Percentiles rank a stretch among this genome's conserved stretches.
phyloP scores from a whole-genome alignment of 64 coral and sea anemone species.

The Montipora sp. region DNA sequence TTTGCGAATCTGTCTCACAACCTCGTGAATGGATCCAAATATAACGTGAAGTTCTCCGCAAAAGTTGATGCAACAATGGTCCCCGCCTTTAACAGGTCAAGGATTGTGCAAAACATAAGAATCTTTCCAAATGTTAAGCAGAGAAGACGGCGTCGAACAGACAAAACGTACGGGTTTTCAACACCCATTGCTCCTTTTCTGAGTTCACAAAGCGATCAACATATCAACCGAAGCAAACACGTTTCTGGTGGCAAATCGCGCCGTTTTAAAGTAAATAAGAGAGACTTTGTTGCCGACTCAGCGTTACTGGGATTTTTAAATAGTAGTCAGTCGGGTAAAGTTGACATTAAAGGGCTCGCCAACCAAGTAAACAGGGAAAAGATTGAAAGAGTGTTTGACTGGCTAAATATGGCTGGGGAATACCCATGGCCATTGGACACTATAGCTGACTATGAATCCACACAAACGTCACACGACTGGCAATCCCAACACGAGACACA shows the following conservation, averaged over 20 bases:
- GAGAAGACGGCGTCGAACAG: background rate
- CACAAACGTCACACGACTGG: conserved; percentile 63
- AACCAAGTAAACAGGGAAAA: conserved; percentile 32
- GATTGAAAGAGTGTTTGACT: conserved; percentile 78
- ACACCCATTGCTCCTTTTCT: background rate
- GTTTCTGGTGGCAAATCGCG: background rate
- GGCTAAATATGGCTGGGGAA: conserved; percentile 77
- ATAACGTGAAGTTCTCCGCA: too few species aligned
- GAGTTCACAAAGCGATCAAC: background rate
- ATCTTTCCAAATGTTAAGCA: background rate
- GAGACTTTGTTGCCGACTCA: background rate
- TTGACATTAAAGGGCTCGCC: background rate
- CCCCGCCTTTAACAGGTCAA: too few species aligned
- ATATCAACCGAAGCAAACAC: background rate
- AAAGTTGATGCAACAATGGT: too few species aligned
- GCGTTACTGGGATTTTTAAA: background rate
- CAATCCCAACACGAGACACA: conserved; percentile 5
- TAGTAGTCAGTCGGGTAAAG: background rate
- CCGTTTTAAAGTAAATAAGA: background rate
- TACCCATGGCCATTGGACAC: conserved; percentile 92
- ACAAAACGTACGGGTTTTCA: background rate
- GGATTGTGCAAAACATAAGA: too few species aligned
- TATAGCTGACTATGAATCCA: conserved; percentile 69
- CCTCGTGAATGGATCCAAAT: too few species aligned
- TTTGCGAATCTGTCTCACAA: too few species aligned